Base-by-base conservation (phyloP, 2,113 vertebrate genomes). In the Actenoides hombroni region DNA sequence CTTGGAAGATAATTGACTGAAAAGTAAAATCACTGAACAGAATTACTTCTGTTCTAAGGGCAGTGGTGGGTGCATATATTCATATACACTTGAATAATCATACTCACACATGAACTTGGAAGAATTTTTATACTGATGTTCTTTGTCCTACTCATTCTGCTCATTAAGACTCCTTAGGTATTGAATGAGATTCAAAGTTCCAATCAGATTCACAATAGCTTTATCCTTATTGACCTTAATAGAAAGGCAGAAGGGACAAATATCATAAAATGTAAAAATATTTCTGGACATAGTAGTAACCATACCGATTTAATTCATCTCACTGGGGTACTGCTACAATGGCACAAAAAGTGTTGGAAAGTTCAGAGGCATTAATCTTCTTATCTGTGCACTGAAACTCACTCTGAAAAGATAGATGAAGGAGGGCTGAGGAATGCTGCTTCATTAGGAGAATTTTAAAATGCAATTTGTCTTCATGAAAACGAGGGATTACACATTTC, bases 361-460 rank as follows among this genome's bases (percentile, higher is more conserved):
- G 94, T 98, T 98, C 97, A 98, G 93, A 97, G 79, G 70, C 95
- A 98, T 98, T 98, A 97, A 98, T 98, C 97, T 98, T 94, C 83
- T 96, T 97, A 98, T 97, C 97, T 93, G 42, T 96, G 91, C 95
- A 94, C 92, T 90, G 95, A 95, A 98, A 98, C 84, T 97, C 96
- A 95, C 84, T 96, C 88, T 96, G 88, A 93, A 98, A 98, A 98
- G 97, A 97, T 94, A 97, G 96, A 98, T 97, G 97, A 97, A 97
- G 86, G 94, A 95, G 94, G 67, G 85, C 96, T 98, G 98, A 98
- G 97, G 96, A 98, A 98, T 97, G 94, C 85, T 94, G 93, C 94
- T 98, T 98, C 98, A 98, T 98, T 98, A 98, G 75, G 64, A 98
- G 97, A 98, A 97, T 98, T 98, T 98, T 95, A 98, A 98, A 98